Conservation (phyloP, 2,113 vertebrate genomes). For the Hippocampus barbouri region DNA sequence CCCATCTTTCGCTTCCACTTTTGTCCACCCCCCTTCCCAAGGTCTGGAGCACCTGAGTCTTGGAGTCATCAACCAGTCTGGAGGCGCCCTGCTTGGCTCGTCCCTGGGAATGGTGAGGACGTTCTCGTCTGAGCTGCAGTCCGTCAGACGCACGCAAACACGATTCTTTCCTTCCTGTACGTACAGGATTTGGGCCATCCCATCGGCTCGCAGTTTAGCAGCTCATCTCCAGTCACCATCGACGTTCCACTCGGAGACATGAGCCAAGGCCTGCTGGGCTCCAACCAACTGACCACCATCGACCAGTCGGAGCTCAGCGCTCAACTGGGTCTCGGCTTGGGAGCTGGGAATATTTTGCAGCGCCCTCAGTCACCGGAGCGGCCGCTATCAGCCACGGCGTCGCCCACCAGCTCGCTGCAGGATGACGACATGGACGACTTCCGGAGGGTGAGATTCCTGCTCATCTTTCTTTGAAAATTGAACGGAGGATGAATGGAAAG, state of each 20-base stretch:
- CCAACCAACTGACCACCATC: conserved; percentile 85
- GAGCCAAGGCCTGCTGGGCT: conserved; percentile 78
- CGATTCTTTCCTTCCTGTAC: neutral
- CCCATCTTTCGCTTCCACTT: conserved; percentile 74
- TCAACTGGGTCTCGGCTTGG: conserved; percentile 84
- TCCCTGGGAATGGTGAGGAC: conserved; percentile 63
- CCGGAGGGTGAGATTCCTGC: conserved; percentile 68
- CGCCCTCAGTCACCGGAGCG: conserved; percentile 79
- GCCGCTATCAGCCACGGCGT: conserved; percentile 78
- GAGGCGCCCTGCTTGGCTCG: conserved; percentile 71
- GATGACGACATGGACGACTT: conserved; percentile 88
- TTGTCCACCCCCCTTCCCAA: conserved; percentile 63
- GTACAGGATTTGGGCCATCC: conserved; percentile 83
- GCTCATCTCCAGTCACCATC: conserved; percentile 84
- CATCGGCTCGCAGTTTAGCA: conserved; percentile 83
- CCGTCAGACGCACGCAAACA: neutral
- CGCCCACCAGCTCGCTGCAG: conserved; percentile 82
- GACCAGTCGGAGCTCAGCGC: conserved; percentile 89
- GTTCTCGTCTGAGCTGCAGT: accelerated
- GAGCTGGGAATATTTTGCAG: conserved; percentile 75
- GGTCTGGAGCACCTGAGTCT: conserved; percentile 82
- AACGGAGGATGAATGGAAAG: no score
- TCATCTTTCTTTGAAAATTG: neutral
- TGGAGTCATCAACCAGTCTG: conserved; percentile 79
- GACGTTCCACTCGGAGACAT: conserved; percentile 83